Base-by-base conservation (phyloP, 2,113 vertebrate genomes). In the Carassius auratus region DNA sequence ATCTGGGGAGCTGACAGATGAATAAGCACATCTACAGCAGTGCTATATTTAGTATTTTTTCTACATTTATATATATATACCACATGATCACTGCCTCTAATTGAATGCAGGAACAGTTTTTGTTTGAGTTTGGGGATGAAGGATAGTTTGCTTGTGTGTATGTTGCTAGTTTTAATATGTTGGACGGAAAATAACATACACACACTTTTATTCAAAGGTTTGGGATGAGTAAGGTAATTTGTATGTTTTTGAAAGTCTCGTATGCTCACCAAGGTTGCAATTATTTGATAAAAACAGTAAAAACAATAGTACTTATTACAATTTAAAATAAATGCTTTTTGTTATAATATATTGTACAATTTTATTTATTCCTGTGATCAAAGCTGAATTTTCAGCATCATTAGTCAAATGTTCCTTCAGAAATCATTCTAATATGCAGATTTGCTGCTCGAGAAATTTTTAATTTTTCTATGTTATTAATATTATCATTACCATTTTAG, bases 11-110 rank as follows among this genome's bases (percentile, higher is more conserved):
- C 9, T 73, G 36, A 73, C 69, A 73, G 33, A 71, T 73, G 19
- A 61, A 79, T 62, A 42, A 79, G 75, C 26, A 59, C 76, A 78
- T 62, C 38, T 81, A 42, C 61, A 30, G 42, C 8, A 66, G 61
- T 17, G 61, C 69, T 45, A 73, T 73, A 45, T 73, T 73, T 73
- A 73, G 69, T 12, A 12, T 73, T 42, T 73, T 73, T 45, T 73
- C 15, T 42, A 73, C 36, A 21, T n/a, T 73, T 73, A 73, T 79
- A 62, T 61, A 62, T 61, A 61, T 61, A 62, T 42, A 79, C 55
- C 42, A 23, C 76, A 62, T 62, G 21, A 79, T 42, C 57, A 79
- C 12, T 36, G 4, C 57, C 57, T 62, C 55, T 79, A 79, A 79
- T 61, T 79, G 21, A 77, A 57, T 55, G 55, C 26, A 21, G 75